Percentiles rank a stretch among this genome's conserved stretches.
These are phyloP conservation scores for Lepidocyrtoides sp. DNA, from an alignment of 2,888 invertebrate species.

Conservation along the genomic window DNA sequence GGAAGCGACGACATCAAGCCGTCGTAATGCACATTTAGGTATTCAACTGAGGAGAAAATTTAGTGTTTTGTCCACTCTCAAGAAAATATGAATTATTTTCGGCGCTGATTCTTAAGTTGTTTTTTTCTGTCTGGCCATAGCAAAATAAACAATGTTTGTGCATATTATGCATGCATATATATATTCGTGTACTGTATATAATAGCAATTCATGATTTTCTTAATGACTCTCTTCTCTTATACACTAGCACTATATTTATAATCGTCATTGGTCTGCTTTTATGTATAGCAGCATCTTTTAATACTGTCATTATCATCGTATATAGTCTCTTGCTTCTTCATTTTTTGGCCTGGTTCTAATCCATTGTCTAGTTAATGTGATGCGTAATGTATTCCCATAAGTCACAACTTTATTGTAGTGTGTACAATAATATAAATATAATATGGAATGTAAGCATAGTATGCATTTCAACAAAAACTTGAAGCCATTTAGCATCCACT, in stretches of 20 bases:
- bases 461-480: background rate
- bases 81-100: background rate
- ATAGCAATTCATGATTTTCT: background rate
- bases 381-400: conserved; percentile 11
- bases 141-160: too few relatives aligned
- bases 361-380: conserved; percentile 5
- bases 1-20: too few relatives aligned
- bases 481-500: conserved; percentile 35
- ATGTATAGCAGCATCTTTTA: background rate
- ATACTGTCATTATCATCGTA: background rate
- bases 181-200: too few relatives aligned
- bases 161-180: too few relatives aligned
- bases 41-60: too few relatives aligned
- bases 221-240: background rate
- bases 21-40: too few relatives aligned
- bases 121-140: background rate
- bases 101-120: background rate
- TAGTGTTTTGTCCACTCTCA: too few relatives aligned
- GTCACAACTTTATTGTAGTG: background rate
- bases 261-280: conserved; percentile 16
- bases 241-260: too few relatives aligned
- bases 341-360: background rate
- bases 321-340: background rate
- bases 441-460: too few relatives aligned
- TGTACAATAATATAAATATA: background rate